A percentile compares a stretch with the other conserved stretches of the same genome.
Evolutionary conservation across 2,113 vertebrate genomes (phyloP).

Genomic region (Pterocles burchelli): DNA sequence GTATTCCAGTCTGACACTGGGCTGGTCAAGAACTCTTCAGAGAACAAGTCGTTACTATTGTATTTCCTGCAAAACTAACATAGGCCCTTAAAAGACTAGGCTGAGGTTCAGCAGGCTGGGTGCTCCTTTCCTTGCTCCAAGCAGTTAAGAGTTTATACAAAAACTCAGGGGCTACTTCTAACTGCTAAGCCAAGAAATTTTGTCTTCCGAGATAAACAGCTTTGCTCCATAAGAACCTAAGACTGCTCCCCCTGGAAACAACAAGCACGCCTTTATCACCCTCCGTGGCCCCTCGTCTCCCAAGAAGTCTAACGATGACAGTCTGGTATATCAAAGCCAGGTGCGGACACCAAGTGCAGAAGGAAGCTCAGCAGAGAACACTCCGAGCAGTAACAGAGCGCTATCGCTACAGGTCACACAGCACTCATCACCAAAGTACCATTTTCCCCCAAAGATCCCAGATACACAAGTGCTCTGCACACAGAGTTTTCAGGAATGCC

Average conservation of each 20-base stretch:
- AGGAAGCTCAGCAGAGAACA: not conserved
- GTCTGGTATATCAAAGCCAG: not conserved
- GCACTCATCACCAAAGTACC: not conserved
- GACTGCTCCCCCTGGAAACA: not conserved
- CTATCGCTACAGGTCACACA: not conserved
- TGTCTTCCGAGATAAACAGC: not conserved
- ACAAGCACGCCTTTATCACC: accelerated
- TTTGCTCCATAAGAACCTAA: not conserved
- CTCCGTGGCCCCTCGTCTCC: not conserved
- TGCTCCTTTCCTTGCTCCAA: not conserved
- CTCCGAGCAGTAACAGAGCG: not conserved
- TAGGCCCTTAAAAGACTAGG: not conserved
- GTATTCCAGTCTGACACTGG: not conserved
- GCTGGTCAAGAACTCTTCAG: not conserved
- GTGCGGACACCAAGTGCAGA: not conserved
- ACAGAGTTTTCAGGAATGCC: not conserved
- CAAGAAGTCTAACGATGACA: not conserved
- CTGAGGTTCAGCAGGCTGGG: not conserved
- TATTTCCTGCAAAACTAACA: not conserved
- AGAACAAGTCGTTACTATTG: not conserved
- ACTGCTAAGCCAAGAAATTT: not conserved
- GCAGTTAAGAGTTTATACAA: not conserved
- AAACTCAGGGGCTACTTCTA: not conserved
- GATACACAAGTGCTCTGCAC: not conserved
- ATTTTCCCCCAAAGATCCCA: not conserved